Percentiles rank a stretch among this genome's conserved stretches.
These are phyloP conservation scores for Venustaconcha ellipsiformis DNA, from an alignment of 1,140 invertebrate genomes.

Conservation along the genomic window DNA sequence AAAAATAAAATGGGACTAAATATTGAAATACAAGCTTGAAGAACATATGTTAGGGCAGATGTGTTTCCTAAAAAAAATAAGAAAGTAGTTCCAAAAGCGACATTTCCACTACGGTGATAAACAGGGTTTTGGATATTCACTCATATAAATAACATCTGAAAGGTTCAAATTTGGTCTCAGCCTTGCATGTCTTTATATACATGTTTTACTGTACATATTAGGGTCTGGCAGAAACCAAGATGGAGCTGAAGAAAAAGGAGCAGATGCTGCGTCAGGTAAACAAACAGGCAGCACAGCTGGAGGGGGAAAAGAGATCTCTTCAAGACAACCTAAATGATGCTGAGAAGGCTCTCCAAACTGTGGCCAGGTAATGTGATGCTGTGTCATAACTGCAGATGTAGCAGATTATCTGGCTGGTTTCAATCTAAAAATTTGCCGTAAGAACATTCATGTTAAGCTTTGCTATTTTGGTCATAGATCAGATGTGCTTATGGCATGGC, in stretches of 20 bases:
- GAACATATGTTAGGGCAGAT: too few relatives aligned
- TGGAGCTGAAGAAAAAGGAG: conserved; percentile 56
- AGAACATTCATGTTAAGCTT: too few relatives aligned
- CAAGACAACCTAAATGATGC: conserved; percentile 62
- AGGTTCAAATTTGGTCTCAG: too few relatives aligned
- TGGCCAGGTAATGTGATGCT: conserved; percentile 41
- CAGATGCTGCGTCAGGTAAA: conserved; percentile 59
- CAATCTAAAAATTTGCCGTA: too few relatives aligned
- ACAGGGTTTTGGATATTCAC: neutral
- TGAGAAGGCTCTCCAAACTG: conserved; percentile 60
- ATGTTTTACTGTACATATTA: conserved; percentile 15
- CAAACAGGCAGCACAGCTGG: conserved; percentile 50
- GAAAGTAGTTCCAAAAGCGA: too few relatives aligned
- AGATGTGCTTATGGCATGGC: too few relatives aligned
- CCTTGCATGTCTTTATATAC: too few relatives aligned
- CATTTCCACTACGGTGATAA: too few relatives aligned
- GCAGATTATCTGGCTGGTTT: neutral
- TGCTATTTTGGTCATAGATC: too few relatives aligned
- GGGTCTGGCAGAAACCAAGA: conserved; percentile 56
- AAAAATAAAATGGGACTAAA: too few relatives aligned
- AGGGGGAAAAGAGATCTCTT: conserved; percentile 55
- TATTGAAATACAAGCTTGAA: too few relatives aligned
- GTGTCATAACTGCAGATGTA: neutral
- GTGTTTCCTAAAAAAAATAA: too few relatives aligned
- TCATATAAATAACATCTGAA: neutral